Evolutionary conservation across 1,140 invertebrate species (phyloP).

Genomic region (Monomorium pharaonis): DNA sequence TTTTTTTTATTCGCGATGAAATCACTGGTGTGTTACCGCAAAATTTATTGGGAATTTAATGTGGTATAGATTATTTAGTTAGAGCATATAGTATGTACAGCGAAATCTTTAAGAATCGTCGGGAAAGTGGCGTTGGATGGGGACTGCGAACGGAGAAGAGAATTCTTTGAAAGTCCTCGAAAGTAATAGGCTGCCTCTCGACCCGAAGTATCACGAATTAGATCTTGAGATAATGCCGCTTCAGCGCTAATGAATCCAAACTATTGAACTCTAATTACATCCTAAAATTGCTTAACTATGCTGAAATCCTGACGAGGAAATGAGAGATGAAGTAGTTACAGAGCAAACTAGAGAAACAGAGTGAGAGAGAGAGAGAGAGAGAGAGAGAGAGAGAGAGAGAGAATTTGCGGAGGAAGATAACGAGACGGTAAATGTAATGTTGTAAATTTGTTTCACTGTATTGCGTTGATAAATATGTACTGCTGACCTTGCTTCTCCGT

Average conservation of each 20-base stretch:
- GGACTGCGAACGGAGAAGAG: conserved; percentile 16
- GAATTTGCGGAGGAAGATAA: not conserved
- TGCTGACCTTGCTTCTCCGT: not conserved
- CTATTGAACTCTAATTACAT: conserved; percentile 78
- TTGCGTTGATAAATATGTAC: not conserved
- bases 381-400: not conserved
- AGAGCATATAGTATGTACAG: not conserved
- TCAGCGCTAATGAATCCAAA: conserved; percentile 79
- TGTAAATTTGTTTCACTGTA: not conserved
- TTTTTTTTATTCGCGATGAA: not conserved
- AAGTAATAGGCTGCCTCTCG: conserved; percentile 74
- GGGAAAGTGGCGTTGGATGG: conserved; percentile 18
- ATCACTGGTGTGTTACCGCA: not conserved
- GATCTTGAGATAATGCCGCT: conserved; percentile 77
- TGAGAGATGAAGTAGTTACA: conserved; percentile 33
- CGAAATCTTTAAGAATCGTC: conserved; percentile 18
- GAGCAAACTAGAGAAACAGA: conserved; percentile 8
- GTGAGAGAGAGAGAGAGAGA: not conserved
- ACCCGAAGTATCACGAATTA: conserved; percentile 74
- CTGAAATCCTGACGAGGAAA: conserved; percentile 56
- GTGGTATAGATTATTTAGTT: conserved; percentile 16
- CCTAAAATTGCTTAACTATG: conserved; percentile 68
- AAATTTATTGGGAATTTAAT: conserved; percentile 1
- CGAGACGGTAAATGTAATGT: conserved; percentile 58
- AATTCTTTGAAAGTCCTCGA: conserved; percentile 78